Conservation (phyloP, 2,113 vertebrate genomes). For the Antechinus flavipes region DNA sequence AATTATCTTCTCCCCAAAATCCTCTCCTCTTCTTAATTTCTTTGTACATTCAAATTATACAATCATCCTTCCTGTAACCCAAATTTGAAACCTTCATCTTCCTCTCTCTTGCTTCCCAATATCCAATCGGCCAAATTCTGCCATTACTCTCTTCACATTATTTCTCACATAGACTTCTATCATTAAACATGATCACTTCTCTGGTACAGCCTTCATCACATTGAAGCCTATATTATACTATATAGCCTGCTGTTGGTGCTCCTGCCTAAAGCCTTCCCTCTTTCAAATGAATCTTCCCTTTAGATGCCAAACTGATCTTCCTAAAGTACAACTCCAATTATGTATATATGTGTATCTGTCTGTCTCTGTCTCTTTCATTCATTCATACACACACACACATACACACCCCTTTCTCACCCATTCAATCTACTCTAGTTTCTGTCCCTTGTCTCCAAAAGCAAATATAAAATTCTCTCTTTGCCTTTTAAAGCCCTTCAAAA, state of each 20-base stretch:
- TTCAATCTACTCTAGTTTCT: too few relatives aligned
- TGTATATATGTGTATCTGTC: too few relatives aligned
- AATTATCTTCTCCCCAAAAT: background rate
- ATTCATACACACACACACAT: too few relatives aligned
- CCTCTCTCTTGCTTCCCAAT: background rate
- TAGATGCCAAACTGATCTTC: too few relatives aligned
- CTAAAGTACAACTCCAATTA: too few relatives aligned
- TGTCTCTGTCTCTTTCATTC: too few relatives aligned
- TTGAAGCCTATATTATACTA: background rate
- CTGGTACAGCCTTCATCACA: too few relatives aligned
- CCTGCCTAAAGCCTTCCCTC: background rate
- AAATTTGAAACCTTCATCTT: background rate
- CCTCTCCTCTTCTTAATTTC: background rate
- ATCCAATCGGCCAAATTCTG: background rate
- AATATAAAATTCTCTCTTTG: too few relatives aligned
- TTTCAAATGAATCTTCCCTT: too few relatives aligned
- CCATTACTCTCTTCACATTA: background rate
- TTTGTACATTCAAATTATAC: background rate
- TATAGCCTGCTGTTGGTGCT: background rate
- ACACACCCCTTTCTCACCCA: too few relatives aligned
- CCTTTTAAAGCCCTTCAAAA: too few relatives aligned
- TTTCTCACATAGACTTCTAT: background rate
- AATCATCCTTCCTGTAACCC: background rate
- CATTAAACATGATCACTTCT: background rate
- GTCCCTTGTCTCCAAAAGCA: too few relatives aligned